phyloP scores from a whole-genome alignment of 2,797 vertebrate genomes.

The Neosalanx taihuensis region DNA sequence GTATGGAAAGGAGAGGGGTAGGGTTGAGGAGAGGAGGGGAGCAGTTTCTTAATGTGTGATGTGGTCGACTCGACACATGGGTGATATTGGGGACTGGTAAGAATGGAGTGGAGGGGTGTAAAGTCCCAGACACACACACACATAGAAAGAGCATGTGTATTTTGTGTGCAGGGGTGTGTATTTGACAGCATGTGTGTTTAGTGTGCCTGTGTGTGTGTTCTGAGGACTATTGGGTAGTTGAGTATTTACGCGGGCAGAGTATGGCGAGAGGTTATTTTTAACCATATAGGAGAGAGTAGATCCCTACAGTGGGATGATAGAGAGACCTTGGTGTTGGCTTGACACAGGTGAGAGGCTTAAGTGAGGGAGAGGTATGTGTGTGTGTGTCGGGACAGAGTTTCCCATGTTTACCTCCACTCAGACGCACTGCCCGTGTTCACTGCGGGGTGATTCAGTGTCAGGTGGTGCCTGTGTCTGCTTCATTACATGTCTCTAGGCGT shows the following conservation, averaged over 20 bases:
- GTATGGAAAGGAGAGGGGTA: too few relatives aligned
- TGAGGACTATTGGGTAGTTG: slow-evolving; percentile 55
- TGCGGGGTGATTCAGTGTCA: too few relatives aligned
- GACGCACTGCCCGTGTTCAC: too few relatives aligned
- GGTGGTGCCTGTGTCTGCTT: too few relatives aligned
- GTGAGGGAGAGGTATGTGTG: too few relatives aligned
- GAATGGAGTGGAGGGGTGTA: too few relatives aligned
- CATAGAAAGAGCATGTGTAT: slow-evolving; percentile 5
- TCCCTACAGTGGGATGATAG: slow-evolving; percentile 71
- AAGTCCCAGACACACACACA: too few relatives aligned
- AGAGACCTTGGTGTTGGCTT: slow-evolving; percentile 53
- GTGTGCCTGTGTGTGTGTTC: slow-evolving; percentile 44
- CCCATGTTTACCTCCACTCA: too few relatives aligned
- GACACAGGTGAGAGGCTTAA: slow-evolving; percentile 55
- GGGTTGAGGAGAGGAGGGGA: too few relatives aligned
- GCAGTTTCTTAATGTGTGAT: slow-evolving; percentile 18
- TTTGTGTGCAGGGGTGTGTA: neutral
- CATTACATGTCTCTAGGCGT: too few relatives aligned
- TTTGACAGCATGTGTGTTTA: neutral
- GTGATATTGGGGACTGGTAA: too few relatives aligned
- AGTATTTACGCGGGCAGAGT: slow-evolving; percentile 59
- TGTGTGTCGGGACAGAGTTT: too few relatives aligned
- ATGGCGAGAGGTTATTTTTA: slow-evolving; percentile 68
- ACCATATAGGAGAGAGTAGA: slow-evolving; percentile 60
- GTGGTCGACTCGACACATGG: neutral